Evolutionary conservation across 30 jellyfish, hydroid and myxozoan species (phyloP), one percentile per base, ranked within the genome.

Genomic region (Morbakka virulenta): DNA sequence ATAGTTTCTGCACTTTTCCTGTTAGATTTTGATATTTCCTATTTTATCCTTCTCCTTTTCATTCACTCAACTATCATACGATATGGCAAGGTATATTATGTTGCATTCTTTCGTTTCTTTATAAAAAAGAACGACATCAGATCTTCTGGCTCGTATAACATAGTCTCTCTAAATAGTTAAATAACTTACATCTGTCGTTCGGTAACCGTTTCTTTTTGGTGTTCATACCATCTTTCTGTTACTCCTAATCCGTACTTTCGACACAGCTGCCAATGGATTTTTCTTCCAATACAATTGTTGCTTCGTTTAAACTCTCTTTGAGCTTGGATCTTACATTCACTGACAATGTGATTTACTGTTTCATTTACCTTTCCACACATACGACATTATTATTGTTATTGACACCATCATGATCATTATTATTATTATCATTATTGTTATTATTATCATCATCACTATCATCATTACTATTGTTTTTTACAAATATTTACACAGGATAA

Each of bases 311-410:
- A 1, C 75, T 34, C 35, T 63, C 4, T 20, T 6, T 23, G 75
- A 28, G 30, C 35, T 28, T 1, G 21, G 26, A 57, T 61, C 17
- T 26, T 61, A 26, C 29, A 61, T 61, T 61, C 72, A 26, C 21
- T 23, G 14, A 17, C 14, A 26, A 61, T 61, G 31, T 61, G 72
- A 26, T 61, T 61, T 26, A 61, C 72, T 61, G 72, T 61, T 26
- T 61, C 72, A 26, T 61, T 29, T 61, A 61, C 72, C 72, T 61
- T 21, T 61, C 72, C 72, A 61, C 72, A 61, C 72, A 61, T 61
- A 17, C 72, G 25, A 26, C 72, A 61, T 61, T 61, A 12, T 11
- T 26, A 12, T 61, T 0, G 29, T 61, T 61, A 21, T 61, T 61
- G 72, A 41, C n/a, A n/a, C n/a, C n/a, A n/a, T n/a, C n/a, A n/a